Conservation (phyloP, 2,113 vertebrate species). For the Pedetes capensis region DNA sequence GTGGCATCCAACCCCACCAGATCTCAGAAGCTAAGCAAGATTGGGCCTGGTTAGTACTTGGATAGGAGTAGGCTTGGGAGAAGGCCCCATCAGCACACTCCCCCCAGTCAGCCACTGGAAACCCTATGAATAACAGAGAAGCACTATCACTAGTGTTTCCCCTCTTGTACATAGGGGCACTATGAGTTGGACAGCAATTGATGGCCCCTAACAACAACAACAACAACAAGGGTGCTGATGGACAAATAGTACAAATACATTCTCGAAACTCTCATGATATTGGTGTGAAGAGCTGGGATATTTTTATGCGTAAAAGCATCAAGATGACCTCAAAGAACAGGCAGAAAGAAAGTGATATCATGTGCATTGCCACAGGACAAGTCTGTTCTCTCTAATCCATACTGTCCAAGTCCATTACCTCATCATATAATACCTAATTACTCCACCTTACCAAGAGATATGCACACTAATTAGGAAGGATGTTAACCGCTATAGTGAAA, state of each 20-base stretch:
- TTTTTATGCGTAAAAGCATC: background rate
- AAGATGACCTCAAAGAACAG: conserved; percentile 51
- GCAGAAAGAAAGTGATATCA: conserved; percentile 30
- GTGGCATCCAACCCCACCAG: too few relatives aligned
- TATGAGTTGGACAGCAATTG: too few relatives aligned
- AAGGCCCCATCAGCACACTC: too few relatives aligned
- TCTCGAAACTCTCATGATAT: background rate
- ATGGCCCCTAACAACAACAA: too few relatives aligned
- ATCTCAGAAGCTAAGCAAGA: too few relatives aligned
- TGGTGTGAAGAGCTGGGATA: background rate
- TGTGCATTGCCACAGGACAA: conserved; percentile 56
- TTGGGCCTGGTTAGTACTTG: too few relatives aligned
- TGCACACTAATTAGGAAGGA: conserved; percentile 81
- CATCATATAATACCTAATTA: conserved; percentile 78
- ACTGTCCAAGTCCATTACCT: conserved; percentile 82
- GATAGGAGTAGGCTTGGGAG: too few relatives aligned
- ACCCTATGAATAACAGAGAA: too few relatives aligned
- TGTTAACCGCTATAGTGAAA: conserved; percentile 82
- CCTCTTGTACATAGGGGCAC: too few relatives aligned
- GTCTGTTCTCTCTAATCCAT: conserved; percentile 79
- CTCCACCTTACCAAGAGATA: conserved; percentile 78
- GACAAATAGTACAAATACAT: background rate
- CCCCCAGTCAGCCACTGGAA: too few relatives aligned
- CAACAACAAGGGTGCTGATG: too few relatives aligned
- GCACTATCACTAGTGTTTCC: too few relatives aligned